Conservation (phyloP, 2,113 vertebrate species). For the Gavia stellata region DNA sequence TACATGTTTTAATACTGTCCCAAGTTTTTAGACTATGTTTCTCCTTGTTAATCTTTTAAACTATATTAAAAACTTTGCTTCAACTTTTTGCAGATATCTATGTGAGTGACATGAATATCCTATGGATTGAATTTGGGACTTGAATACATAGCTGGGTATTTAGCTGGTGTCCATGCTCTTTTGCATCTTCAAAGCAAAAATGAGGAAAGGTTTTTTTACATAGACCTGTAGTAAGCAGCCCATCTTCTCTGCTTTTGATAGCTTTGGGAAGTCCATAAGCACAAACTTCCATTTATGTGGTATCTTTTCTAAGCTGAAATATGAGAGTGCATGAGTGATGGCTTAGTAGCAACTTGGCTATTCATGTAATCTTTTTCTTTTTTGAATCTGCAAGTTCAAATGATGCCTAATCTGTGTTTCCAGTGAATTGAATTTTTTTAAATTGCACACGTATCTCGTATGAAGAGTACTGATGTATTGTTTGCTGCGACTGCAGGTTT, state of each 20-base stretch:
- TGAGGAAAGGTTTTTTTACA: accelerated
- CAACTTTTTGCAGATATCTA: no score
- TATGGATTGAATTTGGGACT: neutral
- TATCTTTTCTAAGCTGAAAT: neutral
- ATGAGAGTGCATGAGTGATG: accelerated
- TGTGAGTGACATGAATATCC: neutral
- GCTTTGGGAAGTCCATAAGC: neutral
- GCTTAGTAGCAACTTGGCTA: neutral
- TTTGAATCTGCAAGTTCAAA: neutral
- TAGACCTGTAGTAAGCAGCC: neutral
- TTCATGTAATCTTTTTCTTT: neutral
- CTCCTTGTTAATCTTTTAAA: neutral
- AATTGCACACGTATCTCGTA: neutral
- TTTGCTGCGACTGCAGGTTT: neutral
- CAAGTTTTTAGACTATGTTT: accelerated
- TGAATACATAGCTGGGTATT: neutral
- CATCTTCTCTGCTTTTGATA: neutral
- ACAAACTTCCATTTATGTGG: neutral
- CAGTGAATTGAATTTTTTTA: neutral
- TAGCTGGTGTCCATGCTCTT: neutral
- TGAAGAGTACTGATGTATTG: neutral
- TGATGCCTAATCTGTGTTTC: neutral
- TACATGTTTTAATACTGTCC: neutral
- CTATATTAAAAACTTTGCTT: no score
- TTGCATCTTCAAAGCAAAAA: neutral